Percentiles rank a stretch among this genome's conserved stretches.
phyloP scores from a whole-genome alignment of 2,888 invertebrate species.

The Hypselothyrea guttata region DNA sequence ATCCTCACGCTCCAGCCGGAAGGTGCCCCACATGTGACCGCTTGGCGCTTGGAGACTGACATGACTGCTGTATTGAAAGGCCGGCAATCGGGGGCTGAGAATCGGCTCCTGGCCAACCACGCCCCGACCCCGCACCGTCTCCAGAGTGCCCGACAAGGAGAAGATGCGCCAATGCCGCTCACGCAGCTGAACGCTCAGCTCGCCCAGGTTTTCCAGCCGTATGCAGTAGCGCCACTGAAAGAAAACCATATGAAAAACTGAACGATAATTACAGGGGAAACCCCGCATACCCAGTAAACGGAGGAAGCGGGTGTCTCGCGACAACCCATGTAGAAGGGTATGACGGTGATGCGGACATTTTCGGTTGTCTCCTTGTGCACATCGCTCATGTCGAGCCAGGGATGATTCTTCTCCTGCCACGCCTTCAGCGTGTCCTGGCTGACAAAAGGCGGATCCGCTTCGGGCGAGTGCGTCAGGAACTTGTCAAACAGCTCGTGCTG shows the following conservation, averaged over 20 bases:
- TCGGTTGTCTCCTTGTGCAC: conserved; percentile 99
- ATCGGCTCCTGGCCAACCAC: conserved; percentile 99
- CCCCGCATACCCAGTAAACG: conserved; percentile 88
- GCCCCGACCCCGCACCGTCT: conserved; percentile 95
- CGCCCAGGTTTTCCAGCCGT: conserved; percentile 95
- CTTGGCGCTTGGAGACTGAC: conserved; percentile 98
- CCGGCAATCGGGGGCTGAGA: conserved; percentile 92
- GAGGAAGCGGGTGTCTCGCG: conserved; percentile 94
- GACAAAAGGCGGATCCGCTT: conserved; percentile 92
- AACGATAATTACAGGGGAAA: no score
- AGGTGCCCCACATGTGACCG: conserved; percentile 94
- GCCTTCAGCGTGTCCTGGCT: conserved; percentile 95
- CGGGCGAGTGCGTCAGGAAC: conserved; percentile 91
- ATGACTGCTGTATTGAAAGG: conserved; percentile 99
- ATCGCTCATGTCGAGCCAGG: conserved; percentile 97
- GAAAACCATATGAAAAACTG: no score
- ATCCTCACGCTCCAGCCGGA: conserved; percentile 98
- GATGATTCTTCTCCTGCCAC: conserved; percentile 99
- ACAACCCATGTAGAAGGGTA: conserved; percentile 99
- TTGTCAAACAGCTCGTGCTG: conserved; percentile 98
- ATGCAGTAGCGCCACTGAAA: conserved; percentile 98
- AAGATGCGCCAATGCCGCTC: conserved; percentile 99
- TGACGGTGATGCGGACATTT: conserved; percentile 93
- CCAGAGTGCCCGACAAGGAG: conserved; percentile 95
- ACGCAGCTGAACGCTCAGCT: conserved; percentile 93